phyloP scores from a whole-genome alignment of 1,140 invertebrate genomes.

The Plectus sambesii region DNA sequence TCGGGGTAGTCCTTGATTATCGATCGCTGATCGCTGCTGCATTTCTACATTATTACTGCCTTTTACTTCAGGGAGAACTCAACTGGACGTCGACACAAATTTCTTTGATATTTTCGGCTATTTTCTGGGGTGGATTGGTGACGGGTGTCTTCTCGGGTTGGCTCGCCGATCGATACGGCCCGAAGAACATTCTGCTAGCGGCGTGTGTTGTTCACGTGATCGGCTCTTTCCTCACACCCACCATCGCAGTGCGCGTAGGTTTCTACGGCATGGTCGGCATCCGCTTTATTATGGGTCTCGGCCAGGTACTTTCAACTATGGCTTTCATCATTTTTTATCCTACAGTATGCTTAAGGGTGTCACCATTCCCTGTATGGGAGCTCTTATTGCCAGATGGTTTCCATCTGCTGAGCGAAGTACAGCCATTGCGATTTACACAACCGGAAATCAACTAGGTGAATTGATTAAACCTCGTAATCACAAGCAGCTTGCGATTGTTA shows the following conservation, averaged over 20 bases:
- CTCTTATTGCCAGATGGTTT: conserved; percentile 15
- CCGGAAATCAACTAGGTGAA: conserved; percentile 17
- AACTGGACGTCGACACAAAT: conserved; percentile 18
- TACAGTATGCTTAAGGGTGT: no score
- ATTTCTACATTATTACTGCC: conserved; percentile 9
- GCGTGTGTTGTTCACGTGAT: conserved; percentile 10
- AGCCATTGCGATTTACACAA: conserved; percentile 19
- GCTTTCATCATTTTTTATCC: no score
- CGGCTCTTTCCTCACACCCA: conserved; percentile 15
- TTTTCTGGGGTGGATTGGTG: conserved; percentile 19
- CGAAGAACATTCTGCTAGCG: conserved; percentile 14
- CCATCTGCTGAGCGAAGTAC: conserved; percentile 13
- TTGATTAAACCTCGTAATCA: no score
- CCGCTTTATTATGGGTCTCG: conserved; percentile 17
- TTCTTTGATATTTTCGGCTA: conserved; percentile 17
- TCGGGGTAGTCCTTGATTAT: conserved; percentile 8
- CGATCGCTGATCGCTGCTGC: neutral
- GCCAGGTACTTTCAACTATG: no score
- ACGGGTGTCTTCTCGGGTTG: conserved; percentile 20
- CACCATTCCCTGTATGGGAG: conserved; percentile 11
- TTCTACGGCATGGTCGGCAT: conserved; percentile 17
- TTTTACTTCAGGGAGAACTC: conserved; percentile 16
- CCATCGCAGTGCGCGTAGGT: conserved; percentile 12
- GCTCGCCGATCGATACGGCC: conserved; percentile 19
- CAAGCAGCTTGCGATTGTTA: no score